phyloP scores from a whole-genome alignment of 2,888 invertebrate species.

The Diloba caeruleocephala region DNA sequence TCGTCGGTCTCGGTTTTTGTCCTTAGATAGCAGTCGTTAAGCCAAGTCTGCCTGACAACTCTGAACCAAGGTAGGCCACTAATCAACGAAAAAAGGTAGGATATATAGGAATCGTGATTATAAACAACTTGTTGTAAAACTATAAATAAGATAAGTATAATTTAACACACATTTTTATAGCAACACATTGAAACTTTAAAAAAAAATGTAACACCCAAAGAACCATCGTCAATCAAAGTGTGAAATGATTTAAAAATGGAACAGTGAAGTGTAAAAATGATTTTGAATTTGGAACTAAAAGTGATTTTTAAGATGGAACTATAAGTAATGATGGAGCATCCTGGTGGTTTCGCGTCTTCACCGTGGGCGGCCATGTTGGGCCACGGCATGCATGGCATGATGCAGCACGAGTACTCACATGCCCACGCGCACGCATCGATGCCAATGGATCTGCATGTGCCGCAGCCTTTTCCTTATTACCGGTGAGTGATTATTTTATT shows the following conservation, averaged over 20 bases:
- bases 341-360: constrained; percentile 92
- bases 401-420: constrained; percentile 90
- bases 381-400: constrained; percentile 90
- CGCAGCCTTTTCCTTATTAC: constrained; percentile 97
- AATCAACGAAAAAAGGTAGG: no score
- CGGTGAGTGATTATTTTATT: constrained; percentile 89
- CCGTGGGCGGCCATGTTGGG: constrained; percentile 94
- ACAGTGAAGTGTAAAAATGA: constrained; percentile 46
- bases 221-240: constrained; percentile 1
- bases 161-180: constrained; percentile 2
- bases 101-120: no score
- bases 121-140: no score
- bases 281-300: constrained; percentile 43
- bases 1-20: no score
- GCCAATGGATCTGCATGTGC: constrained; percentile 98
- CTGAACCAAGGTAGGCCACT: no score
- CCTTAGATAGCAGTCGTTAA: no score
- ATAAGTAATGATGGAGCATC: constrained; percentile 91
- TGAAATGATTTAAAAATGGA: constrained; percentile 38
- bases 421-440: constrained; percentile 90
- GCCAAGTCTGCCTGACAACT: no score
- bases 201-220: constrained; percentile 37
- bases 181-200: background rate
- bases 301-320: constrained; percentile 58
- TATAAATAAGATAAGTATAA: no score